phyloP scores from a whole-genome alignment of 2,888 invertebrate species.

The Zygothrica quintamaculata region DNA sequence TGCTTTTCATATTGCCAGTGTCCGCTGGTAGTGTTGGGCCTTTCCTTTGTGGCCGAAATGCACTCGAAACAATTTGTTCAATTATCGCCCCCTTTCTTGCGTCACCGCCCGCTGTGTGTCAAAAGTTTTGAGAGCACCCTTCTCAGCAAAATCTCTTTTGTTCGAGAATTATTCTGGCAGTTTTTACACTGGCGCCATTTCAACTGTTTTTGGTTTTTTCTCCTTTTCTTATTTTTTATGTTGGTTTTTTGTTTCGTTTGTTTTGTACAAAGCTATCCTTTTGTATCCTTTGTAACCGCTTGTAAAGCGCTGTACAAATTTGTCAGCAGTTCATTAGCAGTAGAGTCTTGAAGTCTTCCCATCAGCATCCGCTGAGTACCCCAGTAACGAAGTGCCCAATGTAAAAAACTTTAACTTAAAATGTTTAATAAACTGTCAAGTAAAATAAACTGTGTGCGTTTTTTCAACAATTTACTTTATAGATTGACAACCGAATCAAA shows the following conservation, averaged over 20 bases:
- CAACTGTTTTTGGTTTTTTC: conserved; percentile 24
- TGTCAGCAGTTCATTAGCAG: conserved; percentile 77
- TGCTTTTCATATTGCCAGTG: conserved; percentile 35
- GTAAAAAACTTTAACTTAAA: conserved; percentile 43
- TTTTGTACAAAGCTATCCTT: conserved; percentile 36
- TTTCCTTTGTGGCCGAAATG: conserved; percentile 59
- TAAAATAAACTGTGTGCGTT: conserved; percentile 11
- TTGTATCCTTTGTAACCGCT: conserved; percentile 73
- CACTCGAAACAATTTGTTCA: conserved; percentile 80
- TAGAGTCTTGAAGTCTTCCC: conserved; percentile 30
- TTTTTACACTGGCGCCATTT: conserved; percentile 59
- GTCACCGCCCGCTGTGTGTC: conserved; percentile 48
- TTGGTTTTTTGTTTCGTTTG: too few relatives aligned
- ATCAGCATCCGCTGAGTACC: conserved; percentile 8
- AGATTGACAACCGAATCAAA: not conserved
- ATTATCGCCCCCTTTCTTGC: conserved; percentile 59
- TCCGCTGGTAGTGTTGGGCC: conserved; percentile 25
- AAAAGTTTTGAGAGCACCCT: conserved; percentile 62
- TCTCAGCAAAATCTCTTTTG: conserved; percentile 16
- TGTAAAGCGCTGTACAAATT: conserved; percentile 74
- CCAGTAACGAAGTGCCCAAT: not conserved
- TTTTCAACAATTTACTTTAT: not conserved
- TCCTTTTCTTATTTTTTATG: conserved; percentile 6
- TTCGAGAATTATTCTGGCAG: conserved; percentile 51
- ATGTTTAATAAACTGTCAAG: conserved; percentile 61